Conservation (phyloP, 1,140 invertebrate species). For the Cephus cinctus region DNA sequence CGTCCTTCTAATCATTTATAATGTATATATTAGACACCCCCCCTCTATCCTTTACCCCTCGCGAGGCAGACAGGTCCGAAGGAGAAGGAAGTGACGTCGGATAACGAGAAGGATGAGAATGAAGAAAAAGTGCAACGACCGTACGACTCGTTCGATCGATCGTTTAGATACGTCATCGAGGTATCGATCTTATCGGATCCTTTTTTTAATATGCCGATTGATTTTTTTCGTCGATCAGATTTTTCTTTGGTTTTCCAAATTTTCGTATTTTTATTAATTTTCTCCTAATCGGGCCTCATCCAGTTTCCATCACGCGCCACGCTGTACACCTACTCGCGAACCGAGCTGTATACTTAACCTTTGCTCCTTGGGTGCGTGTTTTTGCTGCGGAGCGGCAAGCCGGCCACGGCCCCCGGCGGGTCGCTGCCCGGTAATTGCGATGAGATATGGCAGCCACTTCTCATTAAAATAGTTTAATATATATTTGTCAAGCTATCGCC, state of each 20-base stretch:
- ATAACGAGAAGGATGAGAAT: conserved; percentile 1
- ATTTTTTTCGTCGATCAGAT: too few species aligned
- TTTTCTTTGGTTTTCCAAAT: too few species aligned
- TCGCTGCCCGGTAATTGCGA: conserved; percentile 44
- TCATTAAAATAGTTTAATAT: conserved; percentile 54
- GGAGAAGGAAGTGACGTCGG: background rate
- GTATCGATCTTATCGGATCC: background rate
- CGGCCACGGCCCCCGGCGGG: conserved; percentile 18
- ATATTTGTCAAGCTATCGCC: conserved; percentile 44
- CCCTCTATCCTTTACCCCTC: background rate
- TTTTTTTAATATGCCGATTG: background rate
- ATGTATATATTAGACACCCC: too few species aligned
- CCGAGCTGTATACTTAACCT: conserved; percentile 32
- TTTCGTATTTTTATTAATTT: too few species aligned
- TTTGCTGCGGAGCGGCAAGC: conserved; percentile 21
- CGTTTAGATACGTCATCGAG: background rate
- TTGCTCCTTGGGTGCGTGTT: conserved; percentile 35
- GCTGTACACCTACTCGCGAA: too few species aligned
- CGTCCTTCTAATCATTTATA: too few species aligned
- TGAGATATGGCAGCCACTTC: conserved; percentile 48
- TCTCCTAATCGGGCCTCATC: too few species aligned
- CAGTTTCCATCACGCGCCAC: too few species aligned
- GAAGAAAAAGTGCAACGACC: conserved; percentile 2
- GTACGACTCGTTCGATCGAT: background rate
- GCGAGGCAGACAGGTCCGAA: background rate